Conservation (phyloP, 2,797 vertebrate species). For the Acipenser ruthenus region DNA sequence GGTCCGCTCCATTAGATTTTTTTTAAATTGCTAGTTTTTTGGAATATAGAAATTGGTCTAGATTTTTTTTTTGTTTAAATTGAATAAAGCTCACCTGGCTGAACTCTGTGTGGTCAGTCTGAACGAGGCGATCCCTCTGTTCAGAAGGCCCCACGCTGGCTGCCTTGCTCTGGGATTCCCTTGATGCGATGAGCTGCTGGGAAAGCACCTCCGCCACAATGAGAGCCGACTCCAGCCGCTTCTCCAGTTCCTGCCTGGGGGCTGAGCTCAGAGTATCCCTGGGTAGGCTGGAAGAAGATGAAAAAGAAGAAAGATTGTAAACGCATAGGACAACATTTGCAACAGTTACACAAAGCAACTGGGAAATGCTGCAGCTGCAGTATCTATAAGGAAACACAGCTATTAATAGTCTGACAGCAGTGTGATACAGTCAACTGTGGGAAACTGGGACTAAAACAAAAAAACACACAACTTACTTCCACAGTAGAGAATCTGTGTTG, state of each 20-base stretch:
- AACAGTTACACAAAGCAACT: too few relatives aligned
- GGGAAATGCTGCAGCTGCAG: too few relatives aligned
- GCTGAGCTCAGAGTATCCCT: conserved; percentile 60
- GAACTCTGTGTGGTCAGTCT: conserved; percentile 67
- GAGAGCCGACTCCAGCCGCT: conserved; percentile 69
- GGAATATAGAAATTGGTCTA: too few relatives aligned
- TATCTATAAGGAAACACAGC: too few relatives aligned
- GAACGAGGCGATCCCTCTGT: conserved; percentile 63
- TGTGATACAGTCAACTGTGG: too few relatives aligned
- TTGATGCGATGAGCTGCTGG: conserved; percentile 58
- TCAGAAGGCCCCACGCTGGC: conserved; percentile 46
- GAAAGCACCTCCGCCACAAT: conserved; percentile 78
- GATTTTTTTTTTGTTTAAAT: too few relatives aligned
- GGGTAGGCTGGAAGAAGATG: conserved; percentile 47
- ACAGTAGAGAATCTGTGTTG: conserved; percentile 55
- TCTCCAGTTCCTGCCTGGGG: conserved; percentile 68
- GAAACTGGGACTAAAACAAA: not conserved
- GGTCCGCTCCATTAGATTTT: too few relatives aligned
- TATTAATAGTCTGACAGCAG: too few relatives aligned
- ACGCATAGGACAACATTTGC: too few relatives aligned
- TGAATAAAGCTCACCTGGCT: conserved; percentile 50
- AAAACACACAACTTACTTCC: conserved; percentile 52
- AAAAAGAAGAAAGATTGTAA: not conserved
- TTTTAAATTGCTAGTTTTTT: too few relatives aligned
- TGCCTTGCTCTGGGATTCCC: conserved; percentile 26